Percentiles rank a stretch among this genome's conserved stretches.
Evolutionary conservation across 2,113 vertebrate species (phyloP).

Genomic region (Marmota monax): DNA sequence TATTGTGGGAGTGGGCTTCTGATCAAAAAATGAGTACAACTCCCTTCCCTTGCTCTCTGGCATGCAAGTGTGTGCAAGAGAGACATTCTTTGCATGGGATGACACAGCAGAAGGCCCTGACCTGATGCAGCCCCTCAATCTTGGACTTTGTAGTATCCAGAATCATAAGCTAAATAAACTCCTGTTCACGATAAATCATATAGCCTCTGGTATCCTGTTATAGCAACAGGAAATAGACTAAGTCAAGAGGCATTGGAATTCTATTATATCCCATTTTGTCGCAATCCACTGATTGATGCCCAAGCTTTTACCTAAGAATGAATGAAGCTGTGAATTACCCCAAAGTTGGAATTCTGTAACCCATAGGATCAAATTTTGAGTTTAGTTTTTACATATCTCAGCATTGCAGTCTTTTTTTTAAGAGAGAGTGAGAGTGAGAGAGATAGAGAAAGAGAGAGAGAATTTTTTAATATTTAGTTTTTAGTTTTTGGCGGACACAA

Average conservation of each 20-base stretch:
- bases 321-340: not conserved
- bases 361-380: not conserved
- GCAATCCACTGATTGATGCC: not conserved
- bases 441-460: too few relatives aligned
- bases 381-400: not conserved
- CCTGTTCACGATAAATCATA: not conserved
- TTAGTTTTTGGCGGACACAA: too few relatives aligned
- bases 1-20: not conserved
- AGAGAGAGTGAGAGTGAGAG: too few relatives aligned
- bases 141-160: not conserved
- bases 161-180: not conserved
- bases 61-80: not conserved
- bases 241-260: not conserved
- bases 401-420: not conserved
- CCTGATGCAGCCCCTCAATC: not conserved
- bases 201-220: not conserved
- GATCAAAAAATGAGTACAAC: not conserved
- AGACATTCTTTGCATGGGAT: too few relatives aligned
- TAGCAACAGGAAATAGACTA: not conserved
- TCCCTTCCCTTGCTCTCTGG: not conserved
- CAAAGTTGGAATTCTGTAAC: not conserved
- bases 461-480: too few relatives aligned
- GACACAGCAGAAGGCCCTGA: not conserved
- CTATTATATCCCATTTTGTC: not conserved
- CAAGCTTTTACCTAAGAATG: not conserved